Conservation (phyloP, 2,888 invertebrate genomes). For the Anthoptus insignis region DNA sequence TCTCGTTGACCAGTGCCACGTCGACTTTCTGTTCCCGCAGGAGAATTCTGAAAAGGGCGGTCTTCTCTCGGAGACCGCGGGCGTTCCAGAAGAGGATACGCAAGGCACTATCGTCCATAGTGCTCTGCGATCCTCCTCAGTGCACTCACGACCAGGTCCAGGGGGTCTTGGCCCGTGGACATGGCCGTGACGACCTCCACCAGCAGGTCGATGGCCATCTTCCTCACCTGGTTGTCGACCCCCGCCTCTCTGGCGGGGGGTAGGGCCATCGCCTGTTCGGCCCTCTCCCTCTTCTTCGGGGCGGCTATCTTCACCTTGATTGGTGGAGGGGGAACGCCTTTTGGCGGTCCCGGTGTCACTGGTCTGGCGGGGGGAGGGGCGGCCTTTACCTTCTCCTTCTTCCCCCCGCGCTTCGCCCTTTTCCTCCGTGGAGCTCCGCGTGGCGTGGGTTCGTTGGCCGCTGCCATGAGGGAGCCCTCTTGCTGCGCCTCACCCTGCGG, state of each 20-base stretch:
- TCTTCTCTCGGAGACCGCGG: slow-evolving; percentile 6
- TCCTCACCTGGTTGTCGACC: neutral
- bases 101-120: slow-evolving; percentile 4
- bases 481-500: no score
- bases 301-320: no score
- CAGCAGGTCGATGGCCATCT: neutral
- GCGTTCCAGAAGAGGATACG: slow-evolving; percentile 18
- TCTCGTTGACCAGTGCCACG: slow-evolving; percentile 8
- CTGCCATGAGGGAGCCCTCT: neutral
- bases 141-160: neutral
- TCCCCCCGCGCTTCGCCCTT: neutral
- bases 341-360: neutral
- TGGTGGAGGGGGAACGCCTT: neutral
- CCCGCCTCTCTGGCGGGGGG: neutral
- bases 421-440: neutral
- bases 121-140: neutral
- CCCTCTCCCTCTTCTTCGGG: neutral
- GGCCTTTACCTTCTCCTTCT: neutral
- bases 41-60: slow-evolving; percentile 21
- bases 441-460: neutral
- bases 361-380: neutral
- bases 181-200: neutral
- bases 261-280: neutral
- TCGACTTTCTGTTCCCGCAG: slow-evolving; percentile 24
- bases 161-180: neutral